Percentiles rank a stretch among this genome's conserved stretches.
Conservation (phyloP, 1,140 invertebrate species). For the Drosophila kepulauana region DNA sequence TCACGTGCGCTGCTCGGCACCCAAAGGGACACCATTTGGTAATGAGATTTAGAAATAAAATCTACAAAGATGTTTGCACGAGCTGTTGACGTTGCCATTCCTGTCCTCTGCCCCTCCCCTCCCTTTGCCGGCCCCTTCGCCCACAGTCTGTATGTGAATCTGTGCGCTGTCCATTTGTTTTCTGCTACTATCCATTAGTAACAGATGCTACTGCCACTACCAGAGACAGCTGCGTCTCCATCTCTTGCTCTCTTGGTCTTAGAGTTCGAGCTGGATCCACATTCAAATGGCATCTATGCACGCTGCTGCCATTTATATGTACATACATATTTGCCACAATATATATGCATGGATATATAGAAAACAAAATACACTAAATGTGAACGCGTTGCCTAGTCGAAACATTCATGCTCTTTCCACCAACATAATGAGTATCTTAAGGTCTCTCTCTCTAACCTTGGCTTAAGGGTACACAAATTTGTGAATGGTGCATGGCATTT, state of each 20-base stretch:
- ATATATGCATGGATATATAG: constrained; percentile 24
- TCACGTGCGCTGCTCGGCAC: constrained; percentile 40
- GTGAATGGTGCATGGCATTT: constrained; percentile 40
- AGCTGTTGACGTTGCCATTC: constrained; percentile 72
- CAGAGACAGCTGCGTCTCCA: constrained; percentile 37
- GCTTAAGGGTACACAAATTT: constrained; percentile 40
- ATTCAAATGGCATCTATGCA: constrained; percentile 77
- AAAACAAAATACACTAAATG: not conserved
- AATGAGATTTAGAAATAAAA: constrained; percentile 83
- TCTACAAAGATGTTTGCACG: constrained; percentile 81
- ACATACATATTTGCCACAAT: constrained; percentile 41
- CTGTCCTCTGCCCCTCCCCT: not conserved
- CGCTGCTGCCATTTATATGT: constrained; percentile 58
- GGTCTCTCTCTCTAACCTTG: not conserved
- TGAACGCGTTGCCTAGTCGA: not conserved
- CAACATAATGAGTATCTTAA: not conserved
- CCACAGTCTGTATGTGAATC: constrained; percentile 51
- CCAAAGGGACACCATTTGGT: constrained; percentile 79
- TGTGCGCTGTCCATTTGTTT: constrained; percentile 79
- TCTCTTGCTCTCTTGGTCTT: not conserved
- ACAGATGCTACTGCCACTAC: constrained; percentile 75
- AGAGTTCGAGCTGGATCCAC: constrained; percentile 36
- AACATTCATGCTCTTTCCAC: constrained; percentile 9
- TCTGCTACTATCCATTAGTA: constrained; percentile 79
- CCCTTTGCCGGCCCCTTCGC: not conserved